A percentile compares a stretch with the other conserved stretches of the same genome.
Conservation (phyloP, 2,888 invertebrate genomes). For the Drosophila bunnanda region DNA sequence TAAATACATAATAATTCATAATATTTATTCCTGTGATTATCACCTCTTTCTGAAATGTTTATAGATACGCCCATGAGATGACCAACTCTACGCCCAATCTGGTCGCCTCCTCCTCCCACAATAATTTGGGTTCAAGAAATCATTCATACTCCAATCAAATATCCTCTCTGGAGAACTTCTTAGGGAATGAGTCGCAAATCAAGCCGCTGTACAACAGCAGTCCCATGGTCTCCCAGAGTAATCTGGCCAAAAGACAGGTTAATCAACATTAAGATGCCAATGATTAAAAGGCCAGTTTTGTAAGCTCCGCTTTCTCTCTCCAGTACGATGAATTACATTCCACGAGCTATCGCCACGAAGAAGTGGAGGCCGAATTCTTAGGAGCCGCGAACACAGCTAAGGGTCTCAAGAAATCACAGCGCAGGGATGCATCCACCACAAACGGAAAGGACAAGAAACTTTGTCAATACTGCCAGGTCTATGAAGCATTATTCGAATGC, state of each 20-base stretch:
- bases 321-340: constrained; percentile 58
- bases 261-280: background rate
- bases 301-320: background rate
- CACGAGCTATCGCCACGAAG: constrained; percentile 40
- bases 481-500: constrained; percentile 94
- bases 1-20: background rate
- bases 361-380: background rate
- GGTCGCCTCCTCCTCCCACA: constrained; percentile 1
- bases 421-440: background rate
- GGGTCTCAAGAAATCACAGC: background rate
- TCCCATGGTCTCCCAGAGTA: constrained; percentile 33
- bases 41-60: background rate
- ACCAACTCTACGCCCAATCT: constrained; percentile 45
- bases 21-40: background rate
- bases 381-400: background rate
- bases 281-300: background rate
- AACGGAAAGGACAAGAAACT: constrained; percentile 50
- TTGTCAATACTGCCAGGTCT: constrained; percentile 94
- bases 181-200: constrained; percentile 42
- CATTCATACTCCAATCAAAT: constrained; percentile 10
- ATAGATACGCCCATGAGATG: constrained; percentile 50
- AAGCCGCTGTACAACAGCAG: constrained; percentile 65
- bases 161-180: constrained; percentile 44
- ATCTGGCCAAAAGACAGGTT: constrained; percentile 22
- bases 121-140: background rate